Conservation (phyloP, 2,797 vertebrate genomes). For the Bufotes viridis region DNA sequence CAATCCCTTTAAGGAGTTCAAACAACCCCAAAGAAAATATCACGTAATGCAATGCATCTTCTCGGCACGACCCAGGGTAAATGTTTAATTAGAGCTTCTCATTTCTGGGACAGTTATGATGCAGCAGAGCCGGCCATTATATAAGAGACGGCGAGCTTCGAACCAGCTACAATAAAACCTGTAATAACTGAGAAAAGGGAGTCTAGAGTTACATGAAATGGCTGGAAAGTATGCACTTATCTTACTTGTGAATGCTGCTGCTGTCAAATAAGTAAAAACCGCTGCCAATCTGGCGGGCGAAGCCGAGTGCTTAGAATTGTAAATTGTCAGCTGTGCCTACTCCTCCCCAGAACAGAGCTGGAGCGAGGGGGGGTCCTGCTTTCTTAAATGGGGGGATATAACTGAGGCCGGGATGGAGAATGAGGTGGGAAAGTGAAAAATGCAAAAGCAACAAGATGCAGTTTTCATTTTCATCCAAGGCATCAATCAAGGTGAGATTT, state of each 20-base stretch:
- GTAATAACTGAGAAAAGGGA: background rate
- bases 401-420: background rate
- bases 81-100: background rate
- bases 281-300: conserved; percentile 22
- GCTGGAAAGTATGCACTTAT: conserved; percentile 27
- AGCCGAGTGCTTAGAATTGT: background rate
- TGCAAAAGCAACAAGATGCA: background rate
- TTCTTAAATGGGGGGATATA: background rate
- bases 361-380: background rate
- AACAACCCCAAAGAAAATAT: background rate
- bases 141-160: conserved; percentile 12
- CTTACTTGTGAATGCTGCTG: background rate
- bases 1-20: background rate
- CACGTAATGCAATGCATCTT: background rate
- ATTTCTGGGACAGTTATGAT: background rate
- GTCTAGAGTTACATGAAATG: conserved; percentile 21
- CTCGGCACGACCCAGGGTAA: background rate
- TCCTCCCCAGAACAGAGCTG: background rate
- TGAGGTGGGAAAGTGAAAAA: background rate
- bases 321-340: background rate
- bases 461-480: background rate
- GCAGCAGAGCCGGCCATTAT: conserved; percentile 12
- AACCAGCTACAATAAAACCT: background rate
- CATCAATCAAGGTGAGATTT: conserved; percentile 10
- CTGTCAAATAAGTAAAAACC: conserved; percentile 19